Percentiles rank a stretch among this genome's conserved stretches.
phyloP scores from a whole-genome alignment of 1,140 invertebrate genomes.

The Helicoverpa armigera region DNA sequence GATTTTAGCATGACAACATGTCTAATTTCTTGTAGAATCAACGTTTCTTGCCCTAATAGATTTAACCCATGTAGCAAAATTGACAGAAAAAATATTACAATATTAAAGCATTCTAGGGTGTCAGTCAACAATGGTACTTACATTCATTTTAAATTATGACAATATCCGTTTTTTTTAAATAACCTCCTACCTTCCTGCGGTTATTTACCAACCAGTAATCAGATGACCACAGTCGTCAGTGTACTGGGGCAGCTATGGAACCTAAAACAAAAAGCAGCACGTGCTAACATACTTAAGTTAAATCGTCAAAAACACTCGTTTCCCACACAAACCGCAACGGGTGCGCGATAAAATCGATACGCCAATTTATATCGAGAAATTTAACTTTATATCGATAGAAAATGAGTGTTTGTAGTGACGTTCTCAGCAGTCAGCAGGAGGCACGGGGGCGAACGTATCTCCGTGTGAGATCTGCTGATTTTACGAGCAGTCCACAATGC shows the following conservation, averaged over 20 bases:
- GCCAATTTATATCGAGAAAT: constrained; percentile 61
- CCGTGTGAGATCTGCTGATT: constrained; percentile 79
- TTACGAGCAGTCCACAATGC: constrained; percentile 62
- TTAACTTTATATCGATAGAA: constrained; percentile 56
- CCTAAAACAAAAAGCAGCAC: constrained; percentile 37
- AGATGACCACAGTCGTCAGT: constrained; percentile 25
- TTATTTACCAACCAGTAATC: constrained; percentile 23
- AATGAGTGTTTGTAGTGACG: constrained; percentile 67
- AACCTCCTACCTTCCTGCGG: neutral
- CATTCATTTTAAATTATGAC: neutral
- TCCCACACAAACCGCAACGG: constrained; percentile 76
- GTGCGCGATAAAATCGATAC: constrained; percentile 62
- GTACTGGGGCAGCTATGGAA: constrained; percentile 20
- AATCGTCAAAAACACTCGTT: constrained; percentile 58
- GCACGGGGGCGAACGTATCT: constrained; percentile 74
- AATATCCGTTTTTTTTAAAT: neutral
- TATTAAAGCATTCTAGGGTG: neutral
- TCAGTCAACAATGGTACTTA: neutral
- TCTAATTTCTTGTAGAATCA: no score
- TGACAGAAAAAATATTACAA: neutral
- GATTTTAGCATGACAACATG: no score
- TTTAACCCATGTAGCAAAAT: no score
- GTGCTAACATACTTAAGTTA: constrained; percentile 47
- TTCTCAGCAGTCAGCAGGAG: constrained; percentile 78
- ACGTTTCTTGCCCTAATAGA: no score